Base-by-base conservation (phyloP, 2,113 vertebrate species). In the Crotalus horridus region DNA sequence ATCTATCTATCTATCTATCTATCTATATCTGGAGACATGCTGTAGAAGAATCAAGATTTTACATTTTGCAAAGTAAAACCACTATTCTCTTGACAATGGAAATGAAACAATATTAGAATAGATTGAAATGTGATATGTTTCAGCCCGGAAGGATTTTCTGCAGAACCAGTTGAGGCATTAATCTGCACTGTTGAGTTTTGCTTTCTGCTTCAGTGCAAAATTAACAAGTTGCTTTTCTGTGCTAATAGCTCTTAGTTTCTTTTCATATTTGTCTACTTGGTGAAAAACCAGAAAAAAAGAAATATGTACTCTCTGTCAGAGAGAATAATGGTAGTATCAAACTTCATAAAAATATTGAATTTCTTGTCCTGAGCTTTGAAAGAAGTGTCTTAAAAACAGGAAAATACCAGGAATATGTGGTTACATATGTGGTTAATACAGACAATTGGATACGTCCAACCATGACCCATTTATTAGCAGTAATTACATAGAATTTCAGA, bases 41-140 rank as follows among this genome's bases (percentile, higher is more conserved):
- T 33, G 29, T 10, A 33, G 29, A 53, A 90, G 86, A 94, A 95
- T 33, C 91, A 13, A 54, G 88, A 93, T 1, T 94, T 94, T 92
- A 94, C 93, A n/a, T 87, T 64, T 87, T 7, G 51, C 54, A 85
- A 86, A 86, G 29, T 88, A 54, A 54, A 54, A 54, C 29, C n/a
- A 46, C 11, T 87, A 53, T 39, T 13, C 53, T 7, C 24, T 33
- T 26, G 86, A 54, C 87, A 88, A 61, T 33, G 74, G 74, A 81
- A 81, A 81, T 81, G 33, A 56, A 91, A 87, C 58, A 26, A 26
- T 51, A 92, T 43, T 53, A 88, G 58, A 13, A 92, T 43, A 56
- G 51, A 64, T 13, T 54, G 86, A 92, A 88, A 61, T 11, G 26
- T 85, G 56, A 88, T 92, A 87, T 0, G 10, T 92, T 92, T 92